These are phyloP conservation scores for Turritopsis rubra DNA, from an alignment of 30 jellyfish, hydroid and myxozoan species.

Conservation along the genomic window DNA sequence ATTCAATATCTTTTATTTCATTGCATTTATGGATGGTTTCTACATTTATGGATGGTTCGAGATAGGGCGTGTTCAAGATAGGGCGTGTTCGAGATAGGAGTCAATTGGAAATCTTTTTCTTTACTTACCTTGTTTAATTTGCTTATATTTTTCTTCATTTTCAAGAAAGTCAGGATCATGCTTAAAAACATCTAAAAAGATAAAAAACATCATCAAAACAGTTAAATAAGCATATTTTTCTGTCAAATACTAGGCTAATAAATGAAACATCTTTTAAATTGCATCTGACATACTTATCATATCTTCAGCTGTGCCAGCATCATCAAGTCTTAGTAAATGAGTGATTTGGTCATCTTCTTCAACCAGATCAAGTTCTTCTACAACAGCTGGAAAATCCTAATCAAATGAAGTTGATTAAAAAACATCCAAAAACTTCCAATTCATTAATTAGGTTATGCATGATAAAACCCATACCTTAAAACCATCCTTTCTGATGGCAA, in stretches of 20 bases:
- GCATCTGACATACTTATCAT: conserved; percentile 65
- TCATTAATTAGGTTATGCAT: not conserved
- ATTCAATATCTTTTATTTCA: no score
- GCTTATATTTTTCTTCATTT: conserved; percentile 92
- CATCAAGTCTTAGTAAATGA: conserved; percentile 89
- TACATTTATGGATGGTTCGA: no score
- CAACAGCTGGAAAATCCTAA: conserved; percentile 78
- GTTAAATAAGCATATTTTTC: no score
- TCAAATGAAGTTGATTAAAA: not conserved
- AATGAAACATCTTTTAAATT: no score
- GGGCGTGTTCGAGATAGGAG: no score
- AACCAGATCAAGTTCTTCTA: conserved; percentile 73
- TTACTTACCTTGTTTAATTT: conserved; percentile 73
- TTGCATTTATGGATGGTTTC: no score
- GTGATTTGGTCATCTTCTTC: conserved; percentile 99
- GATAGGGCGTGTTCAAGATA: no score
- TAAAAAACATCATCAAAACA: no score
- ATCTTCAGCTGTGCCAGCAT: conserved; percentile 86
- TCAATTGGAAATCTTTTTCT: no score
- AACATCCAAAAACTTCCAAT: not conserved
- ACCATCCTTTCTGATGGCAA: conserved; percentile 97
- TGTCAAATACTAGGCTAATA: no score
- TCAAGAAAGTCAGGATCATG: conserved; percentile 82
- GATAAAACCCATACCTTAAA: conserved; percentile 59
- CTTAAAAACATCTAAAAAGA: conserved; percentile 75